Evolutionary conservation across 2,888 invertebrate species (phyloP), one percentile per base, ranked within the genome.

Genomic region (Eulithis prunata): DNA sequence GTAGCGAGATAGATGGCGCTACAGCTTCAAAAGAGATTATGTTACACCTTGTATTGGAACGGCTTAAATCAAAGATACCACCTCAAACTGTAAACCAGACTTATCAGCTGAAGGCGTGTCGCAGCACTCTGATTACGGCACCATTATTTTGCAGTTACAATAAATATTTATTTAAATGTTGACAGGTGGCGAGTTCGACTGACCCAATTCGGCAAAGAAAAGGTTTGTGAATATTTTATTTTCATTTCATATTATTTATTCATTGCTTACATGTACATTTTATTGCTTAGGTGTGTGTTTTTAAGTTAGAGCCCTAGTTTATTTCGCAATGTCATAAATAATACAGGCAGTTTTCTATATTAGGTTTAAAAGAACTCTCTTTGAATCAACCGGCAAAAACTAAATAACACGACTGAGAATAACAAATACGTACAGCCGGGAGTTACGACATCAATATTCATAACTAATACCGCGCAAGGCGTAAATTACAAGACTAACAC

Each of bases 1-100:
- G n/a, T n/a, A n/a, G n/a, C n/a, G n/a, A n/a, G n/a, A n/a, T n/a
- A n/a, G n/a, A n/a, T n/a, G n/a, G n/a, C n/a, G n/a, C n/a, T n/a
- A n/a, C n/a, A n/a, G 21, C 21, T 21, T 21, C 21, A 21, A 21
- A 21, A 21, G 38, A 38, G 5, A 8, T 38, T 38, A 38, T 36
- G 41, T 6, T 41, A 55, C 55, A 43, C 55, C 55, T 4, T 43
- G 55, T 55, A 41, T 43, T 8, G 60, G 58, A 64, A 53, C 59
- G 57, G 65, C 60, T 64, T 68, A 68, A 62, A 62, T 67, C 66
- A 56, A 41, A 66, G 62, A 65, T 62, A 66, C 46, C 51, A 54
- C 45, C 43, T 58, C 28, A 49, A 58, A 59, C 59, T 52, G 57
- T 69, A 69, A 65, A 69, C 52, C 55, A 62, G 43, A n/a, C 47